Evolutionary conservation across 2,113 vertebrate genomes (phyloP), one percentile per base, ranked within the genome.

Genomic region (Zootoca vivipara): DNA sequence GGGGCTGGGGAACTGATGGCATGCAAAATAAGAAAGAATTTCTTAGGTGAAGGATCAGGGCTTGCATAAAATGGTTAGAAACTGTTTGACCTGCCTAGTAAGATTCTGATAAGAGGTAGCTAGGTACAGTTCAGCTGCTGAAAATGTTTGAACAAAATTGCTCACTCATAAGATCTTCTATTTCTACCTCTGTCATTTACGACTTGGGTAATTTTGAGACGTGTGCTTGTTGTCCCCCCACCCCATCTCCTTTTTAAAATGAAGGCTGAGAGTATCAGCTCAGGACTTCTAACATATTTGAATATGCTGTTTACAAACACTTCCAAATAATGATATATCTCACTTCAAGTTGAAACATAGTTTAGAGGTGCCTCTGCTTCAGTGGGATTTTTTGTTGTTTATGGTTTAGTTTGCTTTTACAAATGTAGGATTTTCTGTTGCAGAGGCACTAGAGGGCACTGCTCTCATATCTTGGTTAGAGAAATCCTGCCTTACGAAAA

Each of bases 381-480:
- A 69, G 5, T 78, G 62, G 35, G 3, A 30, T 33, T 46, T n/a
- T 79, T 69, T 79, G 79, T 56, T 70, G 35, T 80, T 15, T 78
- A 12, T 52, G 46, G 46, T 77, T 22, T 20, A 20, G 10, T 79
- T 80, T 33, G 26, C 70, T 69, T 70, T n/a, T 30, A 40, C 64
- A 30, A 42, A 77, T 4, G 33, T 15, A 65, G 12, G n/a, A 28
- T 78, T 22, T 56, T 69, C 77, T 78, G 40, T 42, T 58, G 9
- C 67, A 87, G 13, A 56, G 80, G 40, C 87, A 83, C 80, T 83
- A 88, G 87, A 77, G 72, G 87, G 87, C 87, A 56, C 87, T 88
- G 24, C 35, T 64, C 35, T 67, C 22, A 77, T 77, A 3, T 69
- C 38, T 87, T 30, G 24, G 8, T 81, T 62, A 62, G 46, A 80